Evolutionary conservation across 1,140 invertebrate species (phyloP), one percentile per base, ranked within the genome.

Genomic region (Pectinophora gossypiella): DNA sequence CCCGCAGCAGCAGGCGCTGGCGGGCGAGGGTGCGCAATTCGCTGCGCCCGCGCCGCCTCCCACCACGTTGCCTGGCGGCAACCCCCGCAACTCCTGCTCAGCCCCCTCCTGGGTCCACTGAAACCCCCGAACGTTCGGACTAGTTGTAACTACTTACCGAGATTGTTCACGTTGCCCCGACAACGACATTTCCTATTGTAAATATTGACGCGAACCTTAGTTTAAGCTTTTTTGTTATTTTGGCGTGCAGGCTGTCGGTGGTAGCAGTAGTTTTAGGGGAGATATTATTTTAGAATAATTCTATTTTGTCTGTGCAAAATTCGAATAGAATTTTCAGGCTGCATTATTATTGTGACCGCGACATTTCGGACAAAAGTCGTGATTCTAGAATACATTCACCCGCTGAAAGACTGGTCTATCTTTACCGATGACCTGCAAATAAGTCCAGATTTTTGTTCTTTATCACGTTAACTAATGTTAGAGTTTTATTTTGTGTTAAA

Each of bases 401-500:
- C n/a, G n/a, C n/a, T n/a, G n/a, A n/a, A n/a, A n/a, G n/a, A n/a
- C n/a, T n/a, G n/a, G n/a, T n/a, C n/a, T n/a, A n/a, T n/a, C n/a
- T n/a, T n/a, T n/a, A n/a, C n/a, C n/a, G n/a, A n/a, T n/a, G n/a
- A n/a, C n/a, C n/a, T n/a, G n/a, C n/a, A n/a, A n/a, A 64, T 72
- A 20, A 76, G 66, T 72, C 63, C 64, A 81, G 66, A 80, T 78
- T 74, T 79, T 73, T 76, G 65, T 72, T 67, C 63, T 63, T 76
- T 75, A 72, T 78, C 62, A 75, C 79, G 80, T 84, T 86, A 83
- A 84, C 68, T 84, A 82, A 77, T 85, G 75, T 79, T 82, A 84
- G 70, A 81, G 58, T 79, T 84, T 83, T 86, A 84, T 84, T 80
- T 80, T 77, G 75, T 65, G 68, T 72, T 76, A 63, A 67, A 46